phyloP scores from a whole-genome alignment of 2,113 vertebrate species.

The Azemiops feae region DNA sequence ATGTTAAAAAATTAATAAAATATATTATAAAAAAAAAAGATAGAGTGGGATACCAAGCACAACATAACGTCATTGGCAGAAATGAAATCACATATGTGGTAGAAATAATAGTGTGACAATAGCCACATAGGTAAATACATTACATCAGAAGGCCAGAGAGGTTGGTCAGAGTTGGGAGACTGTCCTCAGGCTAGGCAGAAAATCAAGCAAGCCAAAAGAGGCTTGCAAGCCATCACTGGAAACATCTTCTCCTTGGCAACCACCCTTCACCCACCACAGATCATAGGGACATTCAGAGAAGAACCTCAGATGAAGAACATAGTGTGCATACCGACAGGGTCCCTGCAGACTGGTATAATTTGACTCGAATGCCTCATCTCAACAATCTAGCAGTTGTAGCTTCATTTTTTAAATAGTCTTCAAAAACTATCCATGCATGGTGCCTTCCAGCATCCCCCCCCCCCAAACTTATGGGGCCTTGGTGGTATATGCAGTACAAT shows the following conservation, averaged over 20 bases:
- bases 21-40: not conserved
- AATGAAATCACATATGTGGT: not conserved
- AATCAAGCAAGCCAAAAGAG: not conserved
- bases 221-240: not conserved
- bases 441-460: not conserved
- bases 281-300: not conserved
- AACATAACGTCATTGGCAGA: not conserved
- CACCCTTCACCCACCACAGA: no score
- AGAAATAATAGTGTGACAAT: not conserved
- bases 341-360: not conserved
- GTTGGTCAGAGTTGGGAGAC: not conserved
- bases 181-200: not conserved
- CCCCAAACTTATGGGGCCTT: not conserved
- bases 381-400: not conserved
- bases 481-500: no score
- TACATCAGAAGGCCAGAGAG: not conserved
- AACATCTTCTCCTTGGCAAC: not conserved
- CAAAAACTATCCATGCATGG: not conserved
- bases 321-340: not conserved
- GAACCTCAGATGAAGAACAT: not conserved
- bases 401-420: not conserved
- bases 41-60: conserved; percentile 9
- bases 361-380: not conserved
- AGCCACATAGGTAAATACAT: not conserved
- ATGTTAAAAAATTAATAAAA: no score